Percentiles rank a stretch among this genome's conserved stretches.
Evolutionary conservation across 2,888 invertebrate genomes (phyloP).

Genomic region (Euplagia quadripunctaria): DNA sequence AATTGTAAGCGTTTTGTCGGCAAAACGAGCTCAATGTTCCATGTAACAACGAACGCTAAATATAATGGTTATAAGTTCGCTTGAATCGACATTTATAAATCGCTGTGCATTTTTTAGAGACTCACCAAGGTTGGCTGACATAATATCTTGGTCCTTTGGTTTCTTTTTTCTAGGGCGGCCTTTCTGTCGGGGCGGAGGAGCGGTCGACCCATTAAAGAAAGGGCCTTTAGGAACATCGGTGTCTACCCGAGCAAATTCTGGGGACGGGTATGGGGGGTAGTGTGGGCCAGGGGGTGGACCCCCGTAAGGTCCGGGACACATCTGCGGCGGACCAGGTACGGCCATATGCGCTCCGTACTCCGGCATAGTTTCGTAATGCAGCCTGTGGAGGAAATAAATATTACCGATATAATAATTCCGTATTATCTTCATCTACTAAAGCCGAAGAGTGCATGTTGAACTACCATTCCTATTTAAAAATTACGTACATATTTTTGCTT

Average conservation of each 20-base stretch:
- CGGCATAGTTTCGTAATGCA: conserved; percentile 85
- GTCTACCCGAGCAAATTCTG: conserved; percentile 85
- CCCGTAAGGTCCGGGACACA: conserved; percentile 86
- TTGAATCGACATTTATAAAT: conserved; percentile 44
- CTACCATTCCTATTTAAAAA: too few relatives aligned
- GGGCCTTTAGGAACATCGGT: conserved; percentile 83
- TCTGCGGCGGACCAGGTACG: conserved; percentile 87
- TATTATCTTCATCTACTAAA: too few relatives aligned
- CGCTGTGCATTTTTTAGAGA: conserved; percentile 47
- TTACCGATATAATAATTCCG: too few relatives aligned
- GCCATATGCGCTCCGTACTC: conserved; percentile 87
- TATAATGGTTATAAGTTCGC: conserved; percentile 49
- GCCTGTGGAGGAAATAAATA: conserved; percentile 61
- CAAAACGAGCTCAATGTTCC: conserved; percentile 67
- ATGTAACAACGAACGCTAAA: conserved; percentile 58
- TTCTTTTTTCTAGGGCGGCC: conserved; percentile 97
- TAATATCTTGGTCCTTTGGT: conserved; percentile 95
- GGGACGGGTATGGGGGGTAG: conserved; percentile 88
- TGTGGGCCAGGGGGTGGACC: conserved; percentile 80
- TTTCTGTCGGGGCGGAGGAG: conserved; percentile 94
- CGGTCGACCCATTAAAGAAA: conserved; percentile 87
- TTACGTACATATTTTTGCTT: not conserved
- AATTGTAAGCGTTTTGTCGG: conserved; percentile 85
- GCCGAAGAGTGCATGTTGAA: too few relatives aligned
- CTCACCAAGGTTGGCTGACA: conserved; percentile 95